These are phyloP conservation scores for Epirrhoe alternata DNA, from an alignment of 2,888 invertebrate genomes.

Conservation along the genomic window DNA sequence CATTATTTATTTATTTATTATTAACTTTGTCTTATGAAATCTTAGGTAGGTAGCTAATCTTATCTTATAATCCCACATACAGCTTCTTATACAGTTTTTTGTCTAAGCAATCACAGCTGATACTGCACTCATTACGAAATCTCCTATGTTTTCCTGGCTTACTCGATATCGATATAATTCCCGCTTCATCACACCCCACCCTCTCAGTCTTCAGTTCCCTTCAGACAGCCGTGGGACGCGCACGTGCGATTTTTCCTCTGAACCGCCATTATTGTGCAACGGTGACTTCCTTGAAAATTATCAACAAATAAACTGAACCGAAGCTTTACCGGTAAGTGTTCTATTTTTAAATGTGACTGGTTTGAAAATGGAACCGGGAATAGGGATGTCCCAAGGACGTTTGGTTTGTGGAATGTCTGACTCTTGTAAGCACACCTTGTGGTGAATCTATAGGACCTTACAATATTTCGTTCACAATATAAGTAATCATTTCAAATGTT, in stretches of 20 bases:
- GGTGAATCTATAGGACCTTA: background rate
- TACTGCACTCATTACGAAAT: conserved; percentile 9
- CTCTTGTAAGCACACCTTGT: background rate
- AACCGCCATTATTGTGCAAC: conserved; percentile 64
- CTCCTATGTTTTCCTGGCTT: conserved; percentile 31
- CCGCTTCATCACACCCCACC: conserved; percentile 32
- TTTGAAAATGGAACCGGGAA: conserved; percentile 25
- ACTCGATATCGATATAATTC: conserved; percentile 46
- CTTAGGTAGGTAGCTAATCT: no score
- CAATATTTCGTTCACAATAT: background rate
- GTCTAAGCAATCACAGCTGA: background rate
- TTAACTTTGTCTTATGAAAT: no score
- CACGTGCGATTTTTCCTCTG: conserved; percentile 58
- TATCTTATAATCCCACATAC: no score
- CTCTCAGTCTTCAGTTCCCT: conserved; percentile 51
- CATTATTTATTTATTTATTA: no score
- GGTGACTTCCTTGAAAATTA: conserved; percentile 56
- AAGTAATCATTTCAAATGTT: no score
- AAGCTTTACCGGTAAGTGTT: conserved; percentile 34
- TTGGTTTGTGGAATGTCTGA: conserved; percentile 38
- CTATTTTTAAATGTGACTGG: conserved; percentile 12
- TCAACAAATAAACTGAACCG: conserved; percentile 33
- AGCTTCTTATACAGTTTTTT: no score
- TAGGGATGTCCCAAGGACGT: conserved; percentile 49
- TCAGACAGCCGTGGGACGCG: conserved; percentile 69